Conservation (phyloP, 2,888 invertebrate species). For the Leuctra nigra region DNA sequence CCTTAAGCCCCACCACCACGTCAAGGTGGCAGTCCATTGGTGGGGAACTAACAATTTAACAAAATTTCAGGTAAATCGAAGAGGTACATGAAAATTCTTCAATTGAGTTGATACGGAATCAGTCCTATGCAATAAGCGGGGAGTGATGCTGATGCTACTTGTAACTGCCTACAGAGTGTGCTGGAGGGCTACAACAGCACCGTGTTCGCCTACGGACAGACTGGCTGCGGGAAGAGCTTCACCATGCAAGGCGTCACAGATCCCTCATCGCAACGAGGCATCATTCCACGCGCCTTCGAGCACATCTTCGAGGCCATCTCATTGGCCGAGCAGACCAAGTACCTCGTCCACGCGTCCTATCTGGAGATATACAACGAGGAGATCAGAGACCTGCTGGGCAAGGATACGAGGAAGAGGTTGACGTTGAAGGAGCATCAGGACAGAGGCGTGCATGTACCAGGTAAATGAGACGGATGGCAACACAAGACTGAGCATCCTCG, state of each 20-base stretch:
- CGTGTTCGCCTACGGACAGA: constrained; percentile 90
- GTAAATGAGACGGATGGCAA: constrained; percentile 40
- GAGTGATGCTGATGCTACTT: no score
- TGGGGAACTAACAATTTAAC: no score
- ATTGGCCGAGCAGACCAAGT: constrained; percentile 61
- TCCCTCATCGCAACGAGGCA: constrained; percentile 48
- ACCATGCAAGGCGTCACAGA: constrained; percentile 73
- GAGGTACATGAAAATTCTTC: no score
- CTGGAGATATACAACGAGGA: constrained; percentile 83
- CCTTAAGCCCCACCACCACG: no score
- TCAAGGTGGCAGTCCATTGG: no score
- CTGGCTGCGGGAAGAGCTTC: constrained; percentile 86
- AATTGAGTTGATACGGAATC: no score
- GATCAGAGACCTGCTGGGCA: constrained; percentile 60
- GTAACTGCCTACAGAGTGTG: constrained; percentile 57
- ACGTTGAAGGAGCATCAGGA: constrained; percentile 62
- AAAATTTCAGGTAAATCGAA: no score
- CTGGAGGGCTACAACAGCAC: constrained; percentile 90
- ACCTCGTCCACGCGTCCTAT: constrained; percentile 69
- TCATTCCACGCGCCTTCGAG: constrained; percentile 75
- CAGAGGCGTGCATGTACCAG: constrained; percentile 57
- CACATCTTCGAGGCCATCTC: constrained; percentile 83
- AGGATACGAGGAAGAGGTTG: constrained; percentile 49
- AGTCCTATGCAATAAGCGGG: no score
- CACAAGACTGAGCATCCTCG: no score